phyloP scores from a whole-genome alignment of 2,113 vertebrate genomes.

The Macrotus californicus region DNA sequence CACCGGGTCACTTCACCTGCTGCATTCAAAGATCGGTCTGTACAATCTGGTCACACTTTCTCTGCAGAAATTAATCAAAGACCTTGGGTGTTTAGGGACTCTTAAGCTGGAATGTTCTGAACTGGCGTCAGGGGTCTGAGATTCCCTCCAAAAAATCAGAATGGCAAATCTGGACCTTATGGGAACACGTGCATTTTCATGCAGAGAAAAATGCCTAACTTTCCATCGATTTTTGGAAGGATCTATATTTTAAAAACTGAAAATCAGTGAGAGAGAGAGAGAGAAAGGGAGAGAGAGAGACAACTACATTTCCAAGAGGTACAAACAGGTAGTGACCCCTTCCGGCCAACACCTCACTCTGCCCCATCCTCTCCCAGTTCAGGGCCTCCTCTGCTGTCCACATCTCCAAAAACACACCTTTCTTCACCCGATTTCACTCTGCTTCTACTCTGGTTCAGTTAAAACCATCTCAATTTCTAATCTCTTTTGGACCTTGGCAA shows the following conservation, averaged over 20 bases:
- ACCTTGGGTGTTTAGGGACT: neutral
- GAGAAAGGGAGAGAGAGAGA: no score
- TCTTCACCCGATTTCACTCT: neutral
- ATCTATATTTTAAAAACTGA: neutral
- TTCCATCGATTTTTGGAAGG: neutral
- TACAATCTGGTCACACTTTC: neutral
- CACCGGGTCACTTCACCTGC: neutral
- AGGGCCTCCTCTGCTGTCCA: accelerated
- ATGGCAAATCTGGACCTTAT: neutral
- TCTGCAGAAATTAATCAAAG: neutral
- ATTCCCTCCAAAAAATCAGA: neutral
- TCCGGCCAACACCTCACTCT: neutral
- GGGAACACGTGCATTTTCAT: neutral
- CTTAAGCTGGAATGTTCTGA: neutral
- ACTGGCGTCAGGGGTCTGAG: neutral
- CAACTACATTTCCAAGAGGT: neutral
- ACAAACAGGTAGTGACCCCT: neutral
- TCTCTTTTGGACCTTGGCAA: neutral
- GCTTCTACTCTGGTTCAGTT: neutral
- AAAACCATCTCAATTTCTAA: neutral
- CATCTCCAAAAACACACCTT: neutral
- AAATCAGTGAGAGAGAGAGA: neutral
- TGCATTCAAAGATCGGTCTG: neutral
- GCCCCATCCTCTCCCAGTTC: neutral
- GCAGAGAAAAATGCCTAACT: neutral